Percentiles rank a stretch among this genome's conserved stretches.
Evolutionary conservation across 2,888 invertebrate genomes (phyloP).

Genomic region (Isotomurus palustris): DNA sequence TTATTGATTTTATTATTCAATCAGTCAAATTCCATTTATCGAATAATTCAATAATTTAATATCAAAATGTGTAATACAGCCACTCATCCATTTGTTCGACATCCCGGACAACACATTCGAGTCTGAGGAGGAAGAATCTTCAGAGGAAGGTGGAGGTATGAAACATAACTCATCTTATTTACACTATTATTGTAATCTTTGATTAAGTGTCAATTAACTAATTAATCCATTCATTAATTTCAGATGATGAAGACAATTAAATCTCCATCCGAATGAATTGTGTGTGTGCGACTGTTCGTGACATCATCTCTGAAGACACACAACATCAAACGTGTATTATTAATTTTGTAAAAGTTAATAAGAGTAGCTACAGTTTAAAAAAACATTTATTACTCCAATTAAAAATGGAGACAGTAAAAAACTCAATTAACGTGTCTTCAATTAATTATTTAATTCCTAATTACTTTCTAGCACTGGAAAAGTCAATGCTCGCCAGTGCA

Average conservation of each 20-base stretch:
- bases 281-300: too few relatives aligned
- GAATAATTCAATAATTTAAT: neutral
- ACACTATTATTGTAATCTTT: constrained; percentile 12
- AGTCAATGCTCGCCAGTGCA: constrained; percentile 43
- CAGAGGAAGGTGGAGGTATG: constrained; percentile 63
- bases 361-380: too few relatives aligned
- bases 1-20: constrained; percentile 8
- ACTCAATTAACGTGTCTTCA: too few relatives aligned
- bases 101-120: constrained; percentile 99
- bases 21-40: neutral
- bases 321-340: too few relatives aligned
- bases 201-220: too few relatives aligned
- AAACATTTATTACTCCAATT: too few relatives aligned
- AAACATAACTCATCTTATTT: constrained; percentile 3
- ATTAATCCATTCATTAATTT: neutral
- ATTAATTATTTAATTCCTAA: too few relatives aligned
- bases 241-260: constrained; percentile 23
- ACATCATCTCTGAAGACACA: too few relatives aligned
- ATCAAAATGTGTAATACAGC: constrained; percentile 52
- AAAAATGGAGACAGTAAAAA: constrained; percentile 2
- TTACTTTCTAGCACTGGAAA: constrained; percentile 10
- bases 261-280: too few relatives aligned
- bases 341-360: too few relatives aligned
- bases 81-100: constrained; percentile 92
- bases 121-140: constrained; percentile 88